Percentiles rank a stretch among this genome's conserved stretches.
phyloP scores from a whole-genome alignment of 2,797 vertebrate species.

The Hydrolagus colliei region DNA sequence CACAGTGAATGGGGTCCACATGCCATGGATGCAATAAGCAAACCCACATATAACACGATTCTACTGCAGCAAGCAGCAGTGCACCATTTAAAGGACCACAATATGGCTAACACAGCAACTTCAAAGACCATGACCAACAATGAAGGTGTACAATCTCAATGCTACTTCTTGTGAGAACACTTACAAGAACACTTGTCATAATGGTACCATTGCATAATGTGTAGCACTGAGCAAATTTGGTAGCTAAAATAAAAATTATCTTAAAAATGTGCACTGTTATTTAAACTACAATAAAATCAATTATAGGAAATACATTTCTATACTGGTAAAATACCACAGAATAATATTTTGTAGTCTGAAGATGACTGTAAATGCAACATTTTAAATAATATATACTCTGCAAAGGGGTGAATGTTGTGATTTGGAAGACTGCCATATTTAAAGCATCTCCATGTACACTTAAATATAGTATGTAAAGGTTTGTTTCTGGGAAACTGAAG shows the following conservation, averaged over 20 bases:
- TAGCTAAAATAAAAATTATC: no score
- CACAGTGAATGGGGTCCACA: no score
- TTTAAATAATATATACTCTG: background rate
- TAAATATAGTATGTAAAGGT: background rate
- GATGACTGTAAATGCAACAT: background rate
- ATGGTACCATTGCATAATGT: background rate
- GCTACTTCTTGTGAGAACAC: background rate
- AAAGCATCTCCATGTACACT: background rate
- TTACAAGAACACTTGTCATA: background rate
- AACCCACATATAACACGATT: no score
- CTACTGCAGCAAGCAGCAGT: no score
- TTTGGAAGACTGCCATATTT: background rate
- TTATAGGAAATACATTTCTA: no score
- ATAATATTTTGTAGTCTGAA: background rate
- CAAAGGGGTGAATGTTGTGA: background rate
- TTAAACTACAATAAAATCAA: no score
- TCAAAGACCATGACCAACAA: background rate
- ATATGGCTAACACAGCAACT: no score
- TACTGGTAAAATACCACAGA: no score
- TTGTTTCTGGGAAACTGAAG: background rate
- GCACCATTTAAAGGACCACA: no score
- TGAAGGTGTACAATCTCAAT: background rate
- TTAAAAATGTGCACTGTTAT: no score
- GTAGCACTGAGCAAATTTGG: background rate
- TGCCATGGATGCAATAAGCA: no score